Evolutionary conservation across 2,797 vertebrate genomes (phyloP).

Genomic region (Spinibarbus caldwelli): DNA sequence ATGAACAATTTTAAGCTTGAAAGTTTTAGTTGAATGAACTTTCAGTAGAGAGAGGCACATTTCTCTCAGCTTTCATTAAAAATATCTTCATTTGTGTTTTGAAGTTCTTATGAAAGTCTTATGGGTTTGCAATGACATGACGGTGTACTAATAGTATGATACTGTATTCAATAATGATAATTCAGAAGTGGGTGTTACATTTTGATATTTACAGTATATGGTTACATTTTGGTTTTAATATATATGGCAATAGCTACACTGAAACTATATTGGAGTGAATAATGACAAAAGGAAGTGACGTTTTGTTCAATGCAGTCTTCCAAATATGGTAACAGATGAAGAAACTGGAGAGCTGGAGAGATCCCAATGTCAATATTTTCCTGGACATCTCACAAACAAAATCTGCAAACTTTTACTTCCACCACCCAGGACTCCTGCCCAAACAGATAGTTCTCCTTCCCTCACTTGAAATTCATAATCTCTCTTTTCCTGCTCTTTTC

Average conservation of each 20-base stretch:
- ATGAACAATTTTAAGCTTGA: too few species aligned
- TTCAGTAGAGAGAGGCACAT: too few species aligned
- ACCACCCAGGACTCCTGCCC: neutral
- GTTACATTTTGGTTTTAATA: neutral
- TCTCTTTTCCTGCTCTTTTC: neutral
- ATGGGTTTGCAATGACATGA: too few species aligned
- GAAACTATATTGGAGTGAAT: neutral
- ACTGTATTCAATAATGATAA: neutral
- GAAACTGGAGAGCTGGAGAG: neutral
- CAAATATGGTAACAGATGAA: neutral
- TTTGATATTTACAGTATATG: neutral
- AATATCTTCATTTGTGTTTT: too few species aligned
- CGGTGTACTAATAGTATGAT: too few species aligned
- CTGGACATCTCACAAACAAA: neutral
- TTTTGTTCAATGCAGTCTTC: neutral
- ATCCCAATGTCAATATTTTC: slow-evolving; percentile 22
- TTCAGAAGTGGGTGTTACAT: neutral
- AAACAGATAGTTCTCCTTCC: neutral
- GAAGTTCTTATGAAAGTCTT: too few species aligned
- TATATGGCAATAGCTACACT: neutral
- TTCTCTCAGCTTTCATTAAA: too few species aligned
- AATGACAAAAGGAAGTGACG: neutral
- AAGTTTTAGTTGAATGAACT: too few species aligned
- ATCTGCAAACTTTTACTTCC: neutral
- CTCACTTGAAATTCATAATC: neutral